A percentile compares a stretch with the other conserved stretches of the same genome.
phyloP scores from a whole-genome alignment of 2,113 vertebrate species.

The Strigops habroptila region DNA sequence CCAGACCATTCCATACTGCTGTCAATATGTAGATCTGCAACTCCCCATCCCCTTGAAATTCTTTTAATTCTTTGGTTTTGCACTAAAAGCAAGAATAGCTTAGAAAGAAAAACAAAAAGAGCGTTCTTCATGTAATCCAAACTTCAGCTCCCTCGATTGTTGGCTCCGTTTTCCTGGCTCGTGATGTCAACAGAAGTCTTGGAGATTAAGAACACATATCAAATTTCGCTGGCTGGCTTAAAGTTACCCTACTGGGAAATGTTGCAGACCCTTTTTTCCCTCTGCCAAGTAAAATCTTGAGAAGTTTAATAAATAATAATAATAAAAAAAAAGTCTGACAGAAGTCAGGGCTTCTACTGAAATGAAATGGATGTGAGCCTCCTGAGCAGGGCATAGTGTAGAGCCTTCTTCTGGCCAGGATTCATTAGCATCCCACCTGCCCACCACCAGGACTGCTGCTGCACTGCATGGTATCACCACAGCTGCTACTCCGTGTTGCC shows the following conservation, averaged over 20 bases:
- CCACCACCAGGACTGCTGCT: not conserved
- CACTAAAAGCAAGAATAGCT: not conserved
- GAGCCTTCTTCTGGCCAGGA: not conserved
- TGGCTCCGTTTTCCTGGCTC: not conserved
- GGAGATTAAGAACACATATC: conserved; percentile 18
- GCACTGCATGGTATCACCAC: not conserved
- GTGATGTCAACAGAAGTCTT: conserved; percentile 28
- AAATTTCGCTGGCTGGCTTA: not conserved
- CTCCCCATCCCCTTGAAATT: not conserved
- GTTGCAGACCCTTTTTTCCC: not conserved
- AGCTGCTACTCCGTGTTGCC: not conserved
- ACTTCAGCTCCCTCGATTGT: not conserved
- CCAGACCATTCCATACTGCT: not conserved
- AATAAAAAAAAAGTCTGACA: not conserved
- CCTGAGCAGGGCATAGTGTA: not conserved
- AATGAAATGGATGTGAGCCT: not conserved
- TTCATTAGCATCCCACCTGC: not conserved
- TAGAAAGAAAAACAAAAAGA: conserved; percentile 10
- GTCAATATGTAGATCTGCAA: not conserved
- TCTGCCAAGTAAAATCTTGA: not conserved
- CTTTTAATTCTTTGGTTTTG: not conserved
- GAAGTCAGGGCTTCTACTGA: not conserved
- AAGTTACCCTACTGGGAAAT: not conserved
- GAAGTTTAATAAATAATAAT: not conserved
- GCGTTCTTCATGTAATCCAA: not conserved